A percentile compares a stretch with the other conserved stretches of the same genome.
Evolutionary conservation across 2,888 invertebrate species (phyloP).

Genomic region (Mimumesa dahlbomi): DNA sequence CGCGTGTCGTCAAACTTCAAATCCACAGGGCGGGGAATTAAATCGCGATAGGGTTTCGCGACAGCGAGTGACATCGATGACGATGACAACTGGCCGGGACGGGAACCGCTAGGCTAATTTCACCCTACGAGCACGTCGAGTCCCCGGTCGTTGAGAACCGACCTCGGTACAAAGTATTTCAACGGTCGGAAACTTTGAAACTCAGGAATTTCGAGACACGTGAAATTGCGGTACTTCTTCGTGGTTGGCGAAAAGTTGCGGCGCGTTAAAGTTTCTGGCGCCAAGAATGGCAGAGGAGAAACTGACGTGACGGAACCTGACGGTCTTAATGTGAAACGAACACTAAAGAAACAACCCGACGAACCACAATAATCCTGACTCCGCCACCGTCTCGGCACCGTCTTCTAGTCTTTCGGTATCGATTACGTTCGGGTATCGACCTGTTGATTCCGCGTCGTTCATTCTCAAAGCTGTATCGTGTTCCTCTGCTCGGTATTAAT

Average conservation of each 20-base stretch:
- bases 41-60: constrained; percentile 59
- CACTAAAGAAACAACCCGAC: constrained; percentile 3
- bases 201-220: too few relatives aligned
- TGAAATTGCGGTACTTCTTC: too few relatives aligned
- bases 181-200: too few relatives aligned
- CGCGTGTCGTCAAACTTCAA: constrained; percentile 44
- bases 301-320: too few relatives aligned
- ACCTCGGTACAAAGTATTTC: too few relatives aligned
- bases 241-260: too few relatives aligned
- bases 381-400: constrained; percentile 21
- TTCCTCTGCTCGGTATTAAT: too few relatives aligned
- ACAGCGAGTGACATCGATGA: constrained; percentile 37
- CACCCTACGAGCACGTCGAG: neutral
- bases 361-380: constrained; percentile 49
- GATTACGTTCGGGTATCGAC: constrained; percentile 62
- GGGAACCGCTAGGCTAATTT: constrained; percentile 33
- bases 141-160: too few relatives aligned
- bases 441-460: constrained; percentile 65
- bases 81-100: constrained; percentile 28
- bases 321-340: too few relatives aligned
- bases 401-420: constrained; percentile 57
- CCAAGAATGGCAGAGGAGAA: neutral
- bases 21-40: constrained; percentile 51
- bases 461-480: constrained; percentile 34
- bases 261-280: too few relatives aligned